Evolutionary conservation across 2,113 vertebrate genomes (phyloP).

Genomic region (Tenrec ecaudatus): DNA sequence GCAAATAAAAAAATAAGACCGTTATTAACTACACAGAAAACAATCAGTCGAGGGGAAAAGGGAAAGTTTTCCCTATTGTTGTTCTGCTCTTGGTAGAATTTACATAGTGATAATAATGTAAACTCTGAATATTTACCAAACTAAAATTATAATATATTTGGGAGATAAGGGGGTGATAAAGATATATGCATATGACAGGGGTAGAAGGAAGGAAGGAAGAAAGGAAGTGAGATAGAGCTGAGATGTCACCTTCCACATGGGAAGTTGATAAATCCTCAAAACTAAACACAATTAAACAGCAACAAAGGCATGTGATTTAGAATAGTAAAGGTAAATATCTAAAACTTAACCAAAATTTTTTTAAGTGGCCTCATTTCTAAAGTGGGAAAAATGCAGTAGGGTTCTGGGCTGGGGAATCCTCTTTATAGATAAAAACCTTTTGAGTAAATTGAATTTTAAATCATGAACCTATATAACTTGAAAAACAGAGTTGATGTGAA

Average conservation of each 20-base stretch:
- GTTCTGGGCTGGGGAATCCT: not conserved
- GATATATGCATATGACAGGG: not conserved
- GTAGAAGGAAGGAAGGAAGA: not conserved
- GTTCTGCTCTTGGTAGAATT: not conserved
- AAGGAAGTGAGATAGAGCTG: not conserved
- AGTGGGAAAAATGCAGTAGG: not conserved
- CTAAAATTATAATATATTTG: not conserved
- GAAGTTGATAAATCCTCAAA: not conserved
- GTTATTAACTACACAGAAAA: conserved; percentile 42
- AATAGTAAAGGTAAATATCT: not conserved
- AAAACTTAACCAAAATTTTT: not conserved
- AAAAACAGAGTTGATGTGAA: conserved; percentile 27
- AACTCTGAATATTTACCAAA: conserved; percentile 17
- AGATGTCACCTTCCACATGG: not conserved
- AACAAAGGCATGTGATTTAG: conserved; percentile 1
- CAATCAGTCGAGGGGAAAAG: not conserved
- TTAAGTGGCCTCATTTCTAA: not conserved
- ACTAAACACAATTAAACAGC: not conserved
- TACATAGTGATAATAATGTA: conserved; percentile 5
- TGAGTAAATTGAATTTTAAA: not conserved
- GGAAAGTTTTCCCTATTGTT: not conserved
- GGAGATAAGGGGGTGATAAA: not conserved
- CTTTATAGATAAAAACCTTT: not conserved
- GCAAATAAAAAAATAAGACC: conserved; percentile 45
- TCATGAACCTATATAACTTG: not conserved